Percentiles rank a stretch among this genome's conserved stretches.
Conservation (phyloP, 2,888 invertebrate species). For the Hypercompe scribonia region DNA sequence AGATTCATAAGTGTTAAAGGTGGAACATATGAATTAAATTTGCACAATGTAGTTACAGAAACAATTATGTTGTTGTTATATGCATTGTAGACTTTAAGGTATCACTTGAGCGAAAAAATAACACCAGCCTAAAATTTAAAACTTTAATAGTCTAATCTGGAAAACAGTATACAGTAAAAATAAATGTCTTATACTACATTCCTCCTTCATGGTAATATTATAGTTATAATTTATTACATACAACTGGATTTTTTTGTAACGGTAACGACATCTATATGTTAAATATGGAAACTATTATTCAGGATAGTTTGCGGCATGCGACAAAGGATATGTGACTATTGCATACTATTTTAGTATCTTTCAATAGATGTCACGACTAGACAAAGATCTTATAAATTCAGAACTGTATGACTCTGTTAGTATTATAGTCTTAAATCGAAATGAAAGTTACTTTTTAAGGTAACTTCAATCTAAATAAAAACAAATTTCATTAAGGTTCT, state of each 20-base stretch:
- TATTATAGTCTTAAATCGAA: not conserved
- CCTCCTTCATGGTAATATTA: too few relatives aligned
- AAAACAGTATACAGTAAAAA: too few relatives aligned
- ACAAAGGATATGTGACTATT: not conserved
- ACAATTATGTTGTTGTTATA: too few relatives aligned
- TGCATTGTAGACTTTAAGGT: too few relatives aligned
- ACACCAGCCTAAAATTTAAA: too few relatives aligned
- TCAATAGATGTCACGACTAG: not conserved
- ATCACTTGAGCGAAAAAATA: too few relatives aligned
- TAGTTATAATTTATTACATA: too few relatives aligned
- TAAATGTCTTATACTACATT: too few relatives aligned
- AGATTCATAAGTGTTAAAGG: too few relatives aligned
- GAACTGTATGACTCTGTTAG: not conserved
- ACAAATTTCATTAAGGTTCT: not conserved
- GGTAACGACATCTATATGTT: not conserved
- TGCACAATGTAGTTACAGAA: too few relatives aligned
- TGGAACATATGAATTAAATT: too few relatives aligned
- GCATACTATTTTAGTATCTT: not conserved
- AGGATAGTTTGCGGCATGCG: not conserved
- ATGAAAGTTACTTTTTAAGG: not conserved
- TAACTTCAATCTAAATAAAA: not conserved
- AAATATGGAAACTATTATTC: not conserved
- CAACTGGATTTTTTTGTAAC: not conserved
- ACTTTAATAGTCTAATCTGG: too few relatives aligned
- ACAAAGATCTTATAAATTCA: not conserved